These are phyloP conservation scores for Rhincodon typus DNA, from an alignment of 2,797 vertebrate genomes.

Conservation along the genomic window DNA sequence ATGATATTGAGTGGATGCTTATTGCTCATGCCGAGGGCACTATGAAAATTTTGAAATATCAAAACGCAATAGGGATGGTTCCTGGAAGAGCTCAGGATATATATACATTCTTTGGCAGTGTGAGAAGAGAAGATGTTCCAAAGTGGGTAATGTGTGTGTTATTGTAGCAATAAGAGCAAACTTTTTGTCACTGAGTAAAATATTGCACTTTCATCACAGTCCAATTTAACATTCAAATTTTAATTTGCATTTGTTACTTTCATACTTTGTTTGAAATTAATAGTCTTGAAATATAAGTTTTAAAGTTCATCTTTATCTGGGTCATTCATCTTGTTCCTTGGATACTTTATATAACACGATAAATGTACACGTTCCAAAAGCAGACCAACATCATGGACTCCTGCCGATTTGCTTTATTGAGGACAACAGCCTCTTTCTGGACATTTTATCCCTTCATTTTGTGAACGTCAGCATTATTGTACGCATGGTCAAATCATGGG, in stretches of 20 bases:
- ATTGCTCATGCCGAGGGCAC: conserved; percentile 18
- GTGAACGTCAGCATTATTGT: background rate
- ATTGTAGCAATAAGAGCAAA: background rate
- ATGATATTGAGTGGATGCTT: conserved; percentile 30
- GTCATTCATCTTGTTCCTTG: background rate
- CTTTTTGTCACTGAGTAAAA: background rate
- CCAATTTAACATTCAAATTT: background rate
- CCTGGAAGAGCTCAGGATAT: background rate
- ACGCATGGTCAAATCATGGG: background rate
- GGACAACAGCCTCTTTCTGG: background rate
- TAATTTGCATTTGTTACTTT: conserved; percentile 10
- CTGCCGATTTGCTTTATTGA: background rate
- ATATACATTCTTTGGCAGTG: background rate
- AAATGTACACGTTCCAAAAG: background rate
- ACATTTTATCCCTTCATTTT: background rate
- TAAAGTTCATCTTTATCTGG: background rate
- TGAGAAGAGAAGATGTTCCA: background rate
- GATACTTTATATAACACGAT: background rate
- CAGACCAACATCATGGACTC: background rate
- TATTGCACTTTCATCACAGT: background rate
- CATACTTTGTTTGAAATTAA: background rate
- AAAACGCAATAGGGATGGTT: background rate
- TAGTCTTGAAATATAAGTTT: background rate
- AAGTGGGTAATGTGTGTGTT: background rate
- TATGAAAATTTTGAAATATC: conserved; percentile 23